Percentiles rank a stretch among this genome's conserved stretches.
phyloP scores from a whole-genome alignment of 2,888 invertebrate species.

The Cryptocephalus moraei region DNA sequence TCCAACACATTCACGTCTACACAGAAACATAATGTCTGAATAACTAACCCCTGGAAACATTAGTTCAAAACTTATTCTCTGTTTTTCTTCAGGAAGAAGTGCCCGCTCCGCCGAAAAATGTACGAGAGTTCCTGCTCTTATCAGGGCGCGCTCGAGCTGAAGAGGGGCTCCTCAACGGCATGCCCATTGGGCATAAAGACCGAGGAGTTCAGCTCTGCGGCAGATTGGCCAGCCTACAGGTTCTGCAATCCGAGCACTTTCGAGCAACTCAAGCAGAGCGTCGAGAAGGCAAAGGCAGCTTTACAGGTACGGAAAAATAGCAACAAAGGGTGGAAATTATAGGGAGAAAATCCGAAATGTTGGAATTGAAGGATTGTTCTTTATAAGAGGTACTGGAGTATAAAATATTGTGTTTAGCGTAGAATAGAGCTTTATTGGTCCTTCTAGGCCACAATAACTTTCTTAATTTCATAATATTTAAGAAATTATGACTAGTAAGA shows the following conservation, averaged over 20 bases:
- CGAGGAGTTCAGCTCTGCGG: conserved; percentile 42
- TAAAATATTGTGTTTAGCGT: too few relatives aligned
- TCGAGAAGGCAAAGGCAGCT: conserved; percentile 83
- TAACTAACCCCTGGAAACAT: too few relatives aligned
- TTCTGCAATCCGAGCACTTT: conserved; percentile 77
- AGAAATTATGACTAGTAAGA: too few relatives aligned
- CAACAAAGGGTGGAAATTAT: too few relatives aligned
- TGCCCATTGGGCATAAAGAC: conserved; percentile 37
- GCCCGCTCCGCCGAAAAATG: conserved; percentile 48
- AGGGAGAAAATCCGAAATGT: too few relatives aligned
- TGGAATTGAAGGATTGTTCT: too few relatives aligned
- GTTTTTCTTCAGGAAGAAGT: conserved; percentile 32
- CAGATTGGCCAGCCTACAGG: conserved; percentile 66
- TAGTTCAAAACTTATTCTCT: neutral
- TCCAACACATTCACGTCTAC: too few relatives aligned
- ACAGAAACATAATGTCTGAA: too few relatives aligned
- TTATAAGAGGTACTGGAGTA: too few relatives aligned
- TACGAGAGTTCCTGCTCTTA: conserved; percentile 92
- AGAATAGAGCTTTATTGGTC: too few relatives aligned
- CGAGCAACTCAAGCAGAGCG: conserved; percentile 82
- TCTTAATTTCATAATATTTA: too few relatives aligned
- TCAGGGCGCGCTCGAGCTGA: conserved; percentile 47
- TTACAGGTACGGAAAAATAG: conserved; percentile 44
- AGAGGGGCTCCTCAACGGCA: conserved; percentile 27
- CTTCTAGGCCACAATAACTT: too few relatives aligned